Conservation (phyloP, 35 echinoderm and acorn worm genomes). For the Holothuria glaberrima region DNA sequence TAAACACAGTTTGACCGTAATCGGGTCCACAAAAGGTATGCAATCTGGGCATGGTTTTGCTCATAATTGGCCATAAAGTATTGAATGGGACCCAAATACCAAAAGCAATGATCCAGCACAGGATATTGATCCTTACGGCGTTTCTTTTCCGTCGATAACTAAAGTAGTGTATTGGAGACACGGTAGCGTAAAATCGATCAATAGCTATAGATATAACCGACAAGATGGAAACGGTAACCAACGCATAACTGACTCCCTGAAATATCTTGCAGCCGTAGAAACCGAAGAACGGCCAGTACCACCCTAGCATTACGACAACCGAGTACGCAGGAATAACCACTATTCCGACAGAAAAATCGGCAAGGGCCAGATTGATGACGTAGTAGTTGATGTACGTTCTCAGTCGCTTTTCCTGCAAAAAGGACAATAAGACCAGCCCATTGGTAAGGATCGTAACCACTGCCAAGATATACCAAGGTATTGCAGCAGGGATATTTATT, state of each 20-base stretch:
- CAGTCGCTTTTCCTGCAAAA: neutral
- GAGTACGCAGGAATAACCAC: constrained; percentile 23
- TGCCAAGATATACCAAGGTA: constrained; percentile 19
- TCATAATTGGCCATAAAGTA: constrained; percentile 13
- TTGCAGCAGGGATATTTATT: neutral
- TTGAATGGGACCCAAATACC: constrained; percentile 24
- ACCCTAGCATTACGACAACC: constrained; percentile 10
- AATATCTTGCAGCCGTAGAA: constrained; percentile 36
- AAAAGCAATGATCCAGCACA: constrained; percentile 9
- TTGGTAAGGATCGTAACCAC: constrained; percentile 21
- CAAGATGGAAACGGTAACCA: constrained; percentile 15
- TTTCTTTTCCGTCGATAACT: neutral
- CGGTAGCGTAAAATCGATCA: constrained; percentile 27
- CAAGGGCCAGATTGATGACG: constrained; percentile 28
- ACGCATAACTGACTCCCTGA: constrained; percentile 22
- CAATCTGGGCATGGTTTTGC: neutral
- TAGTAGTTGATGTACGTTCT: neutral
- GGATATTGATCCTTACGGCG: neutral
- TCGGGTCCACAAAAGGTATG: neutral
- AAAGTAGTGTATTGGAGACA: neutral
- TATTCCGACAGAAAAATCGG: constrained; percentile 31
- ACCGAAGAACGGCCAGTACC: constrained; percentile 38
- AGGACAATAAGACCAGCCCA: neutral
- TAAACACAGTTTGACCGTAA: neutral
- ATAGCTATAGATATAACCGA: neutral